phyloP scores from a whole-genome alignment of 1,140 invertebrate genomes.

The Scaptomyza hsui region DNA sequence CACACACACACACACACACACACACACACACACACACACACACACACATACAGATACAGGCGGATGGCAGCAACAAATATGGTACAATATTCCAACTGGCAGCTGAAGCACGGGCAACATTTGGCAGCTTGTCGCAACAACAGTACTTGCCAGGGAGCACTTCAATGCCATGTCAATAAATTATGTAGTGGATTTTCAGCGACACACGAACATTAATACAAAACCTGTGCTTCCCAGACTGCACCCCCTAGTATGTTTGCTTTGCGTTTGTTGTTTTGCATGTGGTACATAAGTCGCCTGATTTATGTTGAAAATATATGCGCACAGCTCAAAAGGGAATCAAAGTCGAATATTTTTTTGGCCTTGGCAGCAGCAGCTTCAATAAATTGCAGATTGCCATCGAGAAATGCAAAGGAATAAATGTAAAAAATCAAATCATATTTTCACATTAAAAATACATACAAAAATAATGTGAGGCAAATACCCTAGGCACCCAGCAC shows the following conservation, averaged over 20 bases:
- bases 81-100: slow-evolving; percentile 52
- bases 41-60: slow-evolving; percentile 7
- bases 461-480: slow-evolving; percentile 56
- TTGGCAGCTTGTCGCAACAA: slow-evolving; percentile 49
- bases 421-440: slow-evolving; percentile 79
- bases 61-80: slow-evolving; percentile 41
- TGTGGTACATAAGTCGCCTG: slow-evolving; percentile 67
- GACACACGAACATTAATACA: slow-evolving; percentile 43
- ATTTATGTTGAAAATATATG: slow-evolving; percentile 72
- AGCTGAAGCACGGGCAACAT: slow-evolving; percentile 58
- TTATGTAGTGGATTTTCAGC: slow-evolving; percentile 75
- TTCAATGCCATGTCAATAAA: slow-evolving; percentile 74
- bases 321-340: slow-evolving; percentile 50
- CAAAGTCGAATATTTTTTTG: slow-evolving; percentile 34
- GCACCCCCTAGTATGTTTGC: too few species aligned
- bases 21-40: slow-evolving; percentile 11
- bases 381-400: slow-evolving; percentile 66
- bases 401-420: slow-evolving; percentile 63
- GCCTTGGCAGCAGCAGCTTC: slow-evolving; percentile 19
- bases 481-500: slow-evolving; percentile 34
- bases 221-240: slow-evolving; percentile 22
- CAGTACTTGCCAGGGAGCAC: slow-evolving; percentile 39
- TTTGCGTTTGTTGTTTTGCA: slow-evolving; percentile 31
- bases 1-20: slow-evolving; percentile 9
- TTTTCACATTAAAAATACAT: slow-evolving; percentile 61